Percentiles rank a stretch among this genome's conserved stretches.
phyloP scores from a whole-genome alignment of 1,140 invertebrate species.

The Drosophila miranda region DNA sequence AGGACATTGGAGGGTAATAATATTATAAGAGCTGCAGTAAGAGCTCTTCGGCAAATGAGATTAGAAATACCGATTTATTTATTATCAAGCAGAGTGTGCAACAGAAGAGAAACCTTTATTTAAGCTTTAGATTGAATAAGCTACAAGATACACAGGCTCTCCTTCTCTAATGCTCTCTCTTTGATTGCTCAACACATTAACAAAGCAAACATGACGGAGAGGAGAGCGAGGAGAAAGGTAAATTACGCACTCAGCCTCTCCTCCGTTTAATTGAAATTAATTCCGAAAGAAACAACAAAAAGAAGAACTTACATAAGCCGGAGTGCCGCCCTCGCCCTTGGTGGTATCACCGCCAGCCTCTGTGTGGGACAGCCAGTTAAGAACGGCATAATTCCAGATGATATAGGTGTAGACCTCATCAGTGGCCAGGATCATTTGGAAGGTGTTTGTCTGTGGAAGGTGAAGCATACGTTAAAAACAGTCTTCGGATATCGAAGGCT shows the following conservation, averaged over 20 bases:
- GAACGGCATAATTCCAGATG: conserved; percentile 95
- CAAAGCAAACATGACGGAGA: conserved; percentile 14
- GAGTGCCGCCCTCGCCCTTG: conserved; percentile 92
- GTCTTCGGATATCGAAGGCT: neutral
- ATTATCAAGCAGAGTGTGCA: no score
- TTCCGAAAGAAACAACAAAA: conserved; percentile 7
- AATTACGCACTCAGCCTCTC: neutral
- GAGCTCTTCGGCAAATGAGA: no score
- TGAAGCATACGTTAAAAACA: neutral
- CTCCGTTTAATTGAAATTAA: conserved; percentile 54
- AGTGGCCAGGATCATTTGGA: conserved; percentile 95
- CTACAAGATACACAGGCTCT: no score
- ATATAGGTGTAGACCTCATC: conserved; percentile 97
- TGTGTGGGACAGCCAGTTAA: conserved; percentile 95
- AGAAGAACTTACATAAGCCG: conserved; percentile 90
- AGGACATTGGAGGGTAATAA: no score
- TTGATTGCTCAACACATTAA: conserved; percentile 25
- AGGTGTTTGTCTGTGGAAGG: conserved; percentile 92
- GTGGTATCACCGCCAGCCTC: conserved; percentile 95
- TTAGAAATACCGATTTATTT: no score
- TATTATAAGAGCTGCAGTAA: no score
- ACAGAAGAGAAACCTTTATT: no score
- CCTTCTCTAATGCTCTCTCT: neutral
- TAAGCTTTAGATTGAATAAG: no score
- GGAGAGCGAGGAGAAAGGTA: neutral